Conservation (phyloP, 2,113 vertebrate species). For the Fulmarus glacialis region DNA sequence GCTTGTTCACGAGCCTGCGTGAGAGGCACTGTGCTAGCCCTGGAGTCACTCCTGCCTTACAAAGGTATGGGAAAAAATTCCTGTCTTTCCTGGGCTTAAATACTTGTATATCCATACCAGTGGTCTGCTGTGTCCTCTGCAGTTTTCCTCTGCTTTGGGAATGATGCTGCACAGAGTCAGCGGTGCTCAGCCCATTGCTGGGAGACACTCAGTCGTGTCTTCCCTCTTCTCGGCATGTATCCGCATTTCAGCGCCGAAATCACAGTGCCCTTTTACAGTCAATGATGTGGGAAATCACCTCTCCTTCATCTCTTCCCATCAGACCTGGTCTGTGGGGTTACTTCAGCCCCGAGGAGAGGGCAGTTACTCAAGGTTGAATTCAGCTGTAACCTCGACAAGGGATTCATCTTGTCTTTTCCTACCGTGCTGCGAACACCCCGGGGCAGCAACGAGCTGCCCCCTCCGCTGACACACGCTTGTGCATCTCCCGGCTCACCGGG, state of each 20-base stretch:
- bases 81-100: neutral
- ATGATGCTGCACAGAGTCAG: fast-evolving
- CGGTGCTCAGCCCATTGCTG: neutral
- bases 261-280: neutral
- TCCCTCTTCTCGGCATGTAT: neutral
- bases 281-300: neutral
- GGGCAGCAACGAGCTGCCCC: neutral
- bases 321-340: fast-evolving
- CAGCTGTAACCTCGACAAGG: neutral
- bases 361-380: neutral
- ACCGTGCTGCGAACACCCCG: fast-evolving
- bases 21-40: neutral
- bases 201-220: neutral
- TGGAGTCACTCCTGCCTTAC: neutral
- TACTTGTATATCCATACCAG: no score
- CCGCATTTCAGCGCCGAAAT: neutral
- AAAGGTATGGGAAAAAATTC: neutral
- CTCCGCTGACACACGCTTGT: fast-evolving
- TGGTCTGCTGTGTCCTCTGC: neutral
- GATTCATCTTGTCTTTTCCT: neutral
- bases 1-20: neutral
- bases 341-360: neutral
- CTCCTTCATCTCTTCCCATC: neutral
- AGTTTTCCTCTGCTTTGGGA: neutral
- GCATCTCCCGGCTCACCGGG: no score